phyloP scores from a whole-genome alignment of 30 jellyfish, hydroid and myxozoan species.

The Cassiopea xamachana region DNA sequence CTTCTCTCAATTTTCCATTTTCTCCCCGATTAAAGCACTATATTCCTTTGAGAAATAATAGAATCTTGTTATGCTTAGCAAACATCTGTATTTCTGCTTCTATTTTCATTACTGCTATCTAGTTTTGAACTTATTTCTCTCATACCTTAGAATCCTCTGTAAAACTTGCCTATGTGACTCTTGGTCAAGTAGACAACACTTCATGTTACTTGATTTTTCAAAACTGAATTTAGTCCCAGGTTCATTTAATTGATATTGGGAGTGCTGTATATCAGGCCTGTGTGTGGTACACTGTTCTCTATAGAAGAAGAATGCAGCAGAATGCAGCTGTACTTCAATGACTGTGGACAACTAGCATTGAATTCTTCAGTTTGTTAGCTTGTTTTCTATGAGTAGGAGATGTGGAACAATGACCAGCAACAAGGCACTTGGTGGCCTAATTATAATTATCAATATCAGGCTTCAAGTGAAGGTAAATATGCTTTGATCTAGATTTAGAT shows the following conservation, averaged over 20 bases:
- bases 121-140: neutral
- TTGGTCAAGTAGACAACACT: neutral
- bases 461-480: conserved; percentile 63
- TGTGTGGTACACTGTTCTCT: neutral
- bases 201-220: neutral
- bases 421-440: conserved; percentile 88
- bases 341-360: conserved; percentile 5
- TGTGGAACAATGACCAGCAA: conserved; percentile 88
- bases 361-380: conserved; percentile 50
- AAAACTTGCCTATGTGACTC: neutral
- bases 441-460: conserved; percentile 74
- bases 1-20: too few species aligned
- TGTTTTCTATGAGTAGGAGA: conserved; percentile 75
- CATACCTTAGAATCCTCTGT: neutral
- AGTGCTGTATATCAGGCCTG: neutral
- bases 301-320: neutral
- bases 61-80: too few species aligned
- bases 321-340: neutral
- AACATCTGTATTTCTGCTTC: too few species aligned
- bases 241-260: neutral
- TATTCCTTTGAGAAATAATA: too few species aligned
- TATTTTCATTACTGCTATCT: too few species aligned
- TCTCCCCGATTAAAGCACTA: too few species aligned
- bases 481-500: conserved; percentile 10
- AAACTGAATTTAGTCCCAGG: neutral